Conservation (phyloP, 1,140 invertebrate species). For the Ips nitidus region DNA sequence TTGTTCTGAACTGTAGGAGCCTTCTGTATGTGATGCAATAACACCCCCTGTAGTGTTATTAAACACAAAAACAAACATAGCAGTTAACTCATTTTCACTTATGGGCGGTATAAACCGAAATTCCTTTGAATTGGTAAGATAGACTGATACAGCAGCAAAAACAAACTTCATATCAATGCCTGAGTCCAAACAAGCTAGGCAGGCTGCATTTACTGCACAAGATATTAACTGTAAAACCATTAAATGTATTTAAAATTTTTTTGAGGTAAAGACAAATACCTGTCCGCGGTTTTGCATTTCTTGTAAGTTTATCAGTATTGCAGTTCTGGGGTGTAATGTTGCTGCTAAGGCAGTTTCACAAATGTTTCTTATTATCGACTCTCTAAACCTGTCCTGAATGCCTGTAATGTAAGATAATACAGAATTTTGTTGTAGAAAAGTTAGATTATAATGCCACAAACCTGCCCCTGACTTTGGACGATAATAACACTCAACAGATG, state of each 20-base stretch:
- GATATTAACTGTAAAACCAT: conserved; percentile 64
- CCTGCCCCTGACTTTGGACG: conserved; percentile 74
- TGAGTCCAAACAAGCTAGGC: conserved; percentile 77
- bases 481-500: conserved; percentile 76
- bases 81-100: conserved; percentile 53
- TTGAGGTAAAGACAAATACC: conserved; percentile 55
- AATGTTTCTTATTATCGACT: conserved; percentile 73
- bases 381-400: conserved; percentile 70
- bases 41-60: conserved; percentile 67
- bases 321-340: conserved; percentile 73
- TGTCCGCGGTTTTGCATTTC: conserved; percentile 85
- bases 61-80: conserved; percentile 70
- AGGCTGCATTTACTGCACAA: conserved; percentile 79
- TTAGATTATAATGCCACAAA: conserved; percentile 37
- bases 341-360: conserved; percentile 73
- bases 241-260: conserved; percentile 12
- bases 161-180: conserved; percentile 77
- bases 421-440: conserved; percentile 11
- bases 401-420: conserved; percentile 52
- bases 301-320: conserved; percentile 78
- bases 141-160: conserved; percentile 76
- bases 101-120: conserved; percentile 64
- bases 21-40: conserved; percentile 66
- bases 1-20: conserved; percentile 65
- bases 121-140: conserved; percentile 64